A percentile compares a stretch with the other conserved stretches of the same genome.
These are phyloP conservation scores for Drosophila tani DNA, from an alignment of 1,140 invertebrate genomes.

Conservation along the genomic window DNA sequence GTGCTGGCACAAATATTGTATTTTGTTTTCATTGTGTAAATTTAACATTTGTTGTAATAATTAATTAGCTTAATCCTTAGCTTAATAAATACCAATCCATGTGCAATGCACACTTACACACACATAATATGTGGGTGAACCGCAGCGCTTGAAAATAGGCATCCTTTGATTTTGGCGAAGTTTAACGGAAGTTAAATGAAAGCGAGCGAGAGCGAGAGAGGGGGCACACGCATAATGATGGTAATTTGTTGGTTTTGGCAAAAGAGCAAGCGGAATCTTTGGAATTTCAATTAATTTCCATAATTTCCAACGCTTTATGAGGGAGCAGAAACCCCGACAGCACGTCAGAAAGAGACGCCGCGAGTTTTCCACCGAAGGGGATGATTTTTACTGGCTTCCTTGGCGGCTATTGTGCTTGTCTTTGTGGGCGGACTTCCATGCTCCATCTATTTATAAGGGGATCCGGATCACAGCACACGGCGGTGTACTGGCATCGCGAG, in stretches of 20 bases:
- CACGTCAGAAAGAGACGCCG: conserved; percentile 41
- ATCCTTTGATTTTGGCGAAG: conserved; percentile 44
- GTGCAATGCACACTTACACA: conserved; percentile 20
- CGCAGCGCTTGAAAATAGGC: conserved; percentile 64
- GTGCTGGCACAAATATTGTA: conserved; percentile 23
- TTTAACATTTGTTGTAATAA: conserved; percentile 29
- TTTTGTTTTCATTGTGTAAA: conserved; percentile 12
- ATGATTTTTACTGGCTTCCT: conserved; percentile 44
- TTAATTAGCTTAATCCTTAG: conserved; percentile 74
- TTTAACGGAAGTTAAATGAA: conserved; percentile 6
- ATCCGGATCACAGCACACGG: conserved; percentile 2
- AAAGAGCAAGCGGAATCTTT: conserved; percentile 81
- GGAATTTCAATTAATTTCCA: conserved; percentile 85
- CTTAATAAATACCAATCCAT: conserved; percentile 58
- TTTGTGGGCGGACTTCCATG: conserved; percentile 6
- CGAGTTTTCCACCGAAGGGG: conserved; percentile 25
- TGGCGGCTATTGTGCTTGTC: conserved; percentile 11
- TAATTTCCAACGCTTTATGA: conserved; percentile 84
- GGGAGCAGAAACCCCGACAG: conserved; percentile 26
- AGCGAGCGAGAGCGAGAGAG: conserved; percentile 1
- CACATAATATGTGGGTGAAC: conserved; percentile 18
- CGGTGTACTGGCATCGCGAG: neutral
- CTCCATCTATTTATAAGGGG: neutral
- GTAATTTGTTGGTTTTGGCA: conserved; percentile 83
- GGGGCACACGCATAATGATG: conserved; percentile 74